Evolutionary conservation across 2,113 vertebrate species (phyloP), one percentile per base, ranked within the genome.

Genomic region (Cygnus buccinator): DNA sequence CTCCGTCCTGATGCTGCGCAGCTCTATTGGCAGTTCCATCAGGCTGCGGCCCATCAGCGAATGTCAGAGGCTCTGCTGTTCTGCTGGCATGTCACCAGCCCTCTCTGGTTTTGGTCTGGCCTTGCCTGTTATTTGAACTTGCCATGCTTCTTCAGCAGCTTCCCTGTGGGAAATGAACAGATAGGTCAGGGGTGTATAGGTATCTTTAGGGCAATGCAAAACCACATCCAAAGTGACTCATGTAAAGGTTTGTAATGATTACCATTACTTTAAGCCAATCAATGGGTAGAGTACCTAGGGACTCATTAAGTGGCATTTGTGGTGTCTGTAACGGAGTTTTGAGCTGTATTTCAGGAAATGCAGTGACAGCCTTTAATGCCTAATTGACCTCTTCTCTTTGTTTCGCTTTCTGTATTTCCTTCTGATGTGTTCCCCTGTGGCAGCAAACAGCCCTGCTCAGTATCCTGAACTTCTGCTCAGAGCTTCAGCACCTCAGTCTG

Each of bases 381-480:
- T 98, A 98, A 98, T 98, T 98, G 98, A 98, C 97, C 97, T 98
- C 96, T 97, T 98, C 96, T 98, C 94, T 98, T 97, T 98, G 97
- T 98, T 97, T 98, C 93, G 33, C 93, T 97, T 97, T 97, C 84
- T 43, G 4, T 97, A 73, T 97, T 95, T 97, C 89, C 93, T 80
- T 97, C 94, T 98, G 95, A 97, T 96, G 93, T 94, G 95, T 92
- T 98, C 97, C 97, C 96, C 66, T 3, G 52, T 97, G 98, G 95
- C 98, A 99, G 99, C 99, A 99, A 99, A 99, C 99, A 57, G 98
- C 99, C 50, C 97, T 99, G 91, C 98, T 99, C 97, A 99, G 98
- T 97, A 99, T 99, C 97, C 98, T 99, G 97, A 99, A 99, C 95
- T 99, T 99, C 98, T 99, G 99, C 94, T 98, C 98, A 16, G 99